Percentiles rank a stretch among this genome's conserved stretches.
Conservation (phyloP, 2,797 vertebrate species). For the Notolepis coatsorum region DNA sequence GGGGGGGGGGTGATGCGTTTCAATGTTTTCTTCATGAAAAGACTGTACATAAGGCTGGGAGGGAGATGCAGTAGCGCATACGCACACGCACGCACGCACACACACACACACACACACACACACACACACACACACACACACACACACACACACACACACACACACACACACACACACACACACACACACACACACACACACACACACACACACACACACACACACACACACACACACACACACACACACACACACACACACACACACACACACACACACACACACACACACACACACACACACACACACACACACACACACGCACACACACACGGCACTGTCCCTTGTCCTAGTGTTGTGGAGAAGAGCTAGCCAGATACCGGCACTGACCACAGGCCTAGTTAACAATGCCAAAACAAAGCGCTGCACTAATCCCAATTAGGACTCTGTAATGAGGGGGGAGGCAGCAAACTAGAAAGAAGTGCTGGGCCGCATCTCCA, state of each 20-base stretch:
- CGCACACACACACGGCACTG: too few relatives aligned
- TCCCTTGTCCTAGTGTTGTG: conserved; percentile 35
- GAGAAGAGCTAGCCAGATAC: conserved; percentile 36
- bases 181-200: too few relatives aligned
- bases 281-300: not conserved
- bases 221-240: not conserved
- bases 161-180: too few relatives aligned
- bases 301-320: conserved; percentile 29
- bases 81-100: too few relatives aligned
- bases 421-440: conserved; percentile 76
- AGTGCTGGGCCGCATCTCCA: conserved; percentile 55
- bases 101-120: too few relatives aligned
- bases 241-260: not conserved
- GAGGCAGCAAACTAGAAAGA: conserved; percentile 51
- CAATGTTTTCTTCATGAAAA: not conserved
- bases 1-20: too few relatives aligned
- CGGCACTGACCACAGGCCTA: conserved; percentile 64
- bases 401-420: conserved; percentile 68
- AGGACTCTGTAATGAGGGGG: conserved; percentile 71
- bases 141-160: too few relatives aligned
- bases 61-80: not conserved
- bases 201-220: too few relatives aligned
- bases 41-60: not conserved
- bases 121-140: too few relatives aligned
- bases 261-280: not conserved